A percentile compares a stretch with the other conserved stretches of the same genome.
Conservation (phyloP, 2,797 vertebrate genomes). For the Bovichtus variegatus region DNA sequence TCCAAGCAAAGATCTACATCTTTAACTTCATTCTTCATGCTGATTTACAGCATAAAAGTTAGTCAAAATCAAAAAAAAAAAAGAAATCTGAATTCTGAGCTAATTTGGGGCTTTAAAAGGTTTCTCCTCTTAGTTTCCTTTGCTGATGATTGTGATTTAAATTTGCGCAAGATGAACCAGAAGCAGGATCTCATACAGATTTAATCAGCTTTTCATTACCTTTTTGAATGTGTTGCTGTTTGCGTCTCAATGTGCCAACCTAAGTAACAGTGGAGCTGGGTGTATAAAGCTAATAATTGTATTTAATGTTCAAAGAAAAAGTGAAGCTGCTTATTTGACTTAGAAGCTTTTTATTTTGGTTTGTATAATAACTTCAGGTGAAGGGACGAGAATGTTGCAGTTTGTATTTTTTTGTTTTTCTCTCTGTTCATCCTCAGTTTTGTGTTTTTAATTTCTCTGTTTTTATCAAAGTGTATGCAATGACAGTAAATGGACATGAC, state of each 20-base stretch:
- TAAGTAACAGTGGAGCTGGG: conserved; percentile 21
- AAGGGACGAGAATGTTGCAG: conserved; percentile 15
- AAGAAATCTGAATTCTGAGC: background rate
- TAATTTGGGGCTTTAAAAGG: background rate
- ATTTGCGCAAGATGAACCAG: background rate
- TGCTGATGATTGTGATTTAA: background rate
- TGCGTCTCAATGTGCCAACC: conserved; percentile 66
- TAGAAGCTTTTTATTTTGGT: conserved; percentile 14
- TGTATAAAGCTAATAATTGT: conserved; percentile 21
- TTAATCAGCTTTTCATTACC: conserved; percentile 6
- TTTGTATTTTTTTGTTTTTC: background rate
- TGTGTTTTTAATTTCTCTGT: conserved; percentile 34
- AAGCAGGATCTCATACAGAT: background rate
- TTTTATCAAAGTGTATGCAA: conserved; percentile 50
- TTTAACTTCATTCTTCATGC: background rate
- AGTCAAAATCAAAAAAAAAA: background rate
- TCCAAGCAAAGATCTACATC: background rate
- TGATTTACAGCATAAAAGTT: background rate
- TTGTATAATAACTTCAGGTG: background rate
- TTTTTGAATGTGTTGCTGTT: conserved; percentile 22
- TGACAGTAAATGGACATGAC: conserved; percentile 64
- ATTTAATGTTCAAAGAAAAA: conserved; percentile 5
- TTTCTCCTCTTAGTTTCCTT: background rate
- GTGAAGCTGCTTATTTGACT: conserved; percentile 39
- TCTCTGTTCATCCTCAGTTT: conserved; percentile 7